phyloP scores from a whole-genome alignment of 2,113 vertebrate genomes.

The Ceuthmochares aereus region DNA sequence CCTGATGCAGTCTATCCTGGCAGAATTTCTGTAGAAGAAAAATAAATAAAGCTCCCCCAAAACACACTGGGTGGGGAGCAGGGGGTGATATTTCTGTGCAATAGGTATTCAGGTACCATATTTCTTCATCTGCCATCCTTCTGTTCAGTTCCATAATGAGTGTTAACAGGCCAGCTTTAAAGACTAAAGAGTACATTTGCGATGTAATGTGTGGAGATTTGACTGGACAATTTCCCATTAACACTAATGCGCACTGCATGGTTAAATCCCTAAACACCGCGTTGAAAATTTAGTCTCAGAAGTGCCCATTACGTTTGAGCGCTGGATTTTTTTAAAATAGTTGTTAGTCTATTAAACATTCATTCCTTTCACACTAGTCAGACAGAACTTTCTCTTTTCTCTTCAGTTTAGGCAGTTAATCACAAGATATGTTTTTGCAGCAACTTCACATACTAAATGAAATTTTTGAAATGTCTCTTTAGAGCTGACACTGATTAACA shows the following conservation, averaged over 20 bases:
- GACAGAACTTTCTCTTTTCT: constrained; percentile 47
- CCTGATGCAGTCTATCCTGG: background rate
- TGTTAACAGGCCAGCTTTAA: constrained; percentile 56
- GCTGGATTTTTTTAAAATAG: constrained; percentile 25
- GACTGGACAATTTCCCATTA: constrained; percentile 25
- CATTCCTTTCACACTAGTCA: constrained; percentile 40
- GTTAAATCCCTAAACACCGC: constrained; percentile 47
- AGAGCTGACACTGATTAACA: constrained; percentile 18
- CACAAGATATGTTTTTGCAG: constrained; percentile 41
- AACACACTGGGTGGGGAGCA: too few relatives aligned
- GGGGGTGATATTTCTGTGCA: background rate
- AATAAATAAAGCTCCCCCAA: accelerated
- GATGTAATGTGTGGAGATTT: constrained; percentile 8
- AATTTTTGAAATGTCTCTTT: constrained; percentile 7
- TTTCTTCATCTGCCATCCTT: background rate
- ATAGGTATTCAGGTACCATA: background rate
- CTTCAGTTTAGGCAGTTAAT: constrained; percentile 63
- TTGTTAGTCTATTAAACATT: constrained; percentile 64
- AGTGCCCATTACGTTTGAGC: background rate
- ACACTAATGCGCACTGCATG: background rate
- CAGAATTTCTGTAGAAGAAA: background rate
- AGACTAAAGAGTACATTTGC: constrained; percentile 16
- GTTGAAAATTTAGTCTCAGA: constrained; percentile 30
- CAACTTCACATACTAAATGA: constrained; percentile 46
- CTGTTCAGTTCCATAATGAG: constrained; percentile 2